A percentile compares a stretch with the other conserved stretches of the same genome.
These are phyloP conservation scores for Toxotes chatareus DNA, from an alignment of 2,113 vertebrate species.

Conservation along the genomic window DNA sequence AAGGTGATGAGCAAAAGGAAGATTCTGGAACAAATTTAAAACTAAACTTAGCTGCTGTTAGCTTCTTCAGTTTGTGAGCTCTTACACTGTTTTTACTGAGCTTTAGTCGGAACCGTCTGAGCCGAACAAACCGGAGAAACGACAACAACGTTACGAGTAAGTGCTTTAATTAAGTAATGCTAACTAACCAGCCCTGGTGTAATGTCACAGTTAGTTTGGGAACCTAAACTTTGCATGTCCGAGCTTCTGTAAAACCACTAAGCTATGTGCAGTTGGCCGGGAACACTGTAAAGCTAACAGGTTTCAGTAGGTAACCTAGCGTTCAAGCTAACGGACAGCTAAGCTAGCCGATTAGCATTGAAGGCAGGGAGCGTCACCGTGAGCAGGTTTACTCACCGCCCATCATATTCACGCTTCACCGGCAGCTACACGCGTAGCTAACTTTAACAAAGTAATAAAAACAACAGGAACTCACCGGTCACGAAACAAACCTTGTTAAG, in stretches of 20 bases:
- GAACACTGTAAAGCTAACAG: background rate
- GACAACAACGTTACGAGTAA: background rate
- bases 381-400: background rate
- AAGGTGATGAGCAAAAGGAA: no score
- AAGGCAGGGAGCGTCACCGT: background rate
- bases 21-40: background rate
- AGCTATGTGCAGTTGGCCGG: background rate
- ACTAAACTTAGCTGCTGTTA: no score
- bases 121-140: background rate
- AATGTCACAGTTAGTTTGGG: background rate
- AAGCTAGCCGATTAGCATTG: background rate
- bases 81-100: no score
- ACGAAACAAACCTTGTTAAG: background rate
- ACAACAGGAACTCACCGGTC: no score
- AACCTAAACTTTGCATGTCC: background rate
- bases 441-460: background rate
- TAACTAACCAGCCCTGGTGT: background rate
- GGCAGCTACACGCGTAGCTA: background rate
- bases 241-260: background rate
- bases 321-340: background rate
- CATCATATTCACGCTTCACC: background rate
- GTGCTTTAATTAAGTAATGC: background rate
- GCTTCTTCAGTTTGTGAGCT: no score
- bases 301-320: no score
- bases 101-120: no score